Evolutionary conservation across 2,113 vertebrate genomes (phyloP).

Genomic region (Caranx melampygus): DNA sequence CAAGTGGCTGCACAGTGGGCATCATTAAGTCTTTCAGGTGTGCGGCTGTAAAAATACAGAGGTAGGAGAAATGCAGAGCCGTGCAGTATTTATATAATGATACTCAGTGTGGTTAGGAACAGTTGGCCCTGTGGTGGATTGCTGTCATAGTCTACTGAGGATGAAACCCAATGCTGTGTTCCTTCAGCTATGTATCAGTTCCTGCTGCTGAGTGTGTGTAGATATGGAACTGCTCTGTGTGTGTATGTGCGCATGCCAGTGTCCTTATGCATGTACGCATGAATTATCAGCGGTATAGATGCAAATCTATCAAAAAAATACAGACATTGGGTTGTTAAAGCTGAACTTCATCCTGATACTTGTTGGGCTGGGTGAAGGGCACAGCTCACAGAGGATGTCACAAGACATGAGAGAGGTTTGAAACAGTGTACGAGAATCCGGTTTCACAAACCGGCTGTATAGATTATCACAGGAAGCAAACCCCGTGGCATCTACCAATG

Average conservation of each 20-base stretch:
- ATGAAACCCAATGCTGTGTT: conserved; percentile 69
- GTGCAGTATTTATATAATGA: conserved; percentile 67
- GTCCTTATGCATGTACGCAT: not conserved
- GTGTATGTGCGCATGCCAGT: not conserved
- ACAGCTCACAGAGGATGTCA: conserved; percentile 52
- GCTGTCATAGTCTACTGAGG: conserved; percentile 62
- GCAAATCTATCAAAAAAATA: not conserved
- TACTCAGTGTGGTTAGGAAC: conserved; percentile 57
- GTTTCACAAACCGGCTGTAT: conserved; percentile 71
- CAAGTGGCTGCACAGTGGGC: conserved; percentile 53
- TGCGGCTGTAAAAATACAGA: conserved; percentile 52
- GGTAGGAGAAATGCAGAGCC: conserved; percentile 34
- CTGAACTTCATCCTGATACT: not conserved
- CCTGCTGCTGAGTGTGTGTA: conserved; percentile 32
- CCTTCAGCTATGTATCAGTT: conserved; percentile 62
- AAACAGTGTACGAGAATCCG: conserved; percentile 61
- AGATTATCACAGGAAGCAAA: conserved; percentile 81
- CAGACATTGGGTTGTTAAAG: not conserved
- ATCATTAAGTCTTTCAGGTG: conserved; percentile 70
- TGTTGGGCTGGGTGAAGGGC: conserved; percentile 33
- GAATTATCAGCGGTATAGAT: not conserved
- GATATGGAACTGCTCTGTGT: conserved; percentile 1
- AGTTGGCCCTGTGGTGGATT: conserved; percentile 70
- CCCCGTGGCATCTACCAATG: conserved; percentile 66
- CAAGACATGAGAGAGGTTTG: conserved; percentile 51